phyloP scores from a whole-genome alignment of 2,888 invertebrate species.

The Cremastobaeus sp. region DNA sequence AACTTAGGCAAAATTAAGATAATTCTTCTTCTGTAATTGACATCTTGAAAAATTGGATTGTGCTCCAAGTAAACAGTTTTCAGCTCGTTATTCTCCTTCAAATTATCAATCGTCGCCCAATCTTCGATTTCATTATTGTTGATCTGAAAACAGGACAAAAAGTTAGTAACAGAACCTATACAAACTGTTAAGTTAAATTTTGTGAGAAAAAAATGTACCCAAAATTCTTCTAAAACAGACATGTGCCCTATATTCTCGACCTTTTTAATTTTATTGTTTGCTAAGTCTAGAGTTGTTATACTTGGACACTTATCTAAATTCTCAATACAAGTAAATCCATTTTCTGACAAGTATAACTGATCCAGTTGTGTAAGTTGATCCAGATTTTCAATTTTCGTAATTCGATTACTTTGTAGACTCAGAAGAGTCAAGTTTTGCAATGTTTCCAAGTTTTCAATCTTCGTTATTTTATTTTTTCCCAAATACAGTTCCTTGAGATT shows the following conservation, averaged over 20 bases:
- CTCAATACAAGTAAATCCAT: conserved; percentile 90
- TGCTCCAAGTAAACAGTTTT: conserved; percentile 94
- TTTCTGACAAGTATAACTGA: conserved; percentile 95
- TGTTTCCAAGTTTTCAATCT: conserved; percentile 89
- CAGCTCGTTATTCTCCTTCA: conserved; percentile 84
- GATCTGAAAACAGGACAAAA: no score
- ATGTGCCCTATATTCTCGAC: conserved; percentile 90
- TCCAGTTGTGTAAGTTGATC: conserved; percentile 86
- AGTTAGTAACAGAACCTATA: no score
- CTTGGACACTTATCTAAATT: conserved; percentile 84
- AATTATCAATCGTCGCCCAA: conserved; percentile 89
- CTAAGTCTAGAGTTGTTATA: conserved; percentile 93
- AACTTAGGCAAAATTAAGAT: conserved; percentile 91
- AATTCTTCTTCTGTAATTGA: conserved; percentile 93
- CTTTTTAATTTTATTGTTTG: conserved; percentile 89
- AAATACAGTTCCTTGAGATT: conserved; percentile 89
- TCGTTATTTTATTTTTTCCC: conserved; percentile 96
- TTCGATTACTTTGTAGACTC: conserved; percentile 94
- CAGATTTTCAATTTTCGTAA: conserved; percentile 92
- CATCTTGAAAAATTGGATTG: conserved; percentile 91
- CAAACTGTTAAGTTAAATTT: no score
- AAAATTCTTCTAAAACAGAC: conserved; percentile 91
- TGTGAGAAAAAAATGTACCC: conserved; percentile 83
- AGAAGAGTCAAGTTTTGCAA: conserved; percentile 87
- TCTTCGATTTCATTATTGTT: conserved; percentile 93